Evolutionary conservation across 2,797 vertebrate species (phyloP).

Genomic region (Xiphophorus birchmanni): DNA sequence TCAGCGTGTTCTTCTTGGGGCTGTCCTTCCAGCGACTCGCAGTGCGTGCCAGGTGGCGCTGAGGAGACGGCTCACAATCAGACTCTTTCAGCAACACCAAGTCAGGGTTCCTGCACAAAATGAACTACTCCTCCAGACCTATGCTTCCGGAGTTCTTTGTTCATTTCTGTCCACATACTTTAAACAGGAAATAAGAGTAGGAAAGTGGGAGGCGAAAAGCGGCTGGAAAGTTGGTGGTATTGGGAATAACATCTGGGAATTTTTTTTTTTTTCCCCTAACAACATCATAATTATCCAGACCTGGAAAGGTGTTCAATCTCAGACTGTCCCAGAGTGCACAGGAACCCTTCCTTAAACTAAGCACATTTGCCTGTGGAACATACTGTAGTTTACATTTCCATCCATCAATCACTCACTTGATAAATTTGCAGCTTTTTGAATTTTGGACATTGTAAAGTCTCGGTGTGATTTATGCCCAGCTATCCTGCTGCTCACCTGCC

Average conservation of each 20-base stretch:
- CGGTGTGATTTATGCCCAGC: background rate
- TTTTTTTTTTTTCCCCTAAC: background rate
- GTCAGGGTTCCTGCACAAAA: background rate
- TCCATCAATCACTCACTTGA: too few species aligned
- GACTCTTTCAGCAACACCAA: background rate
- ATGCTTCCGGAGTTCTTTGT: background rate
- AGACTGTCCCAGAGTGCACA: background rate
- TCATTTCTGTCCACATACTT: background rate
- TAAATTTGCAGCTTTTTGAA: background rate
- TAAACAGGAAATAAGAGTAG: background rate
- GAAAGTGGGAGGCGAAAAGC: background rate
- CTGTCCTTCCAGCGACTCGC: constrained; percentile 94
- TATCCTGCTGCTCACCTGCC: constrained; percentile 86
- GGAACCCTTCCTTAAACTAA: background rate
- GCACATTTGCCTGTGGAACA: background rate
- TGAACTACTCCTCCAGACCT: background rate
- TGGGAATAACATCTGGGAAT: background rate
- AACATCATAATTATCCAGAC: background rate
- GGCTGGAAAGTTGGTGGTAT: background rate
- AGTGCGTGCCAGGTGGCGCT: constrained; percentile 94
- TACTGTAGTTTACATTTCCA: background rate
- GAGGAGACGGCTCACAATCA: background rate
- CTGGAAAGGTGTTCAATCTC: background rate
- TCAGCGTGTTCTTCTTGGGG: constrained; percentile 88
- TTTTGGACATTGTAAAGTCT: background rate